These are phyloP conservation scores for Terrapene triunguis DNA, from an alignment of 2,113 vertebrate species.

Conservation along the genomic window DNA sequence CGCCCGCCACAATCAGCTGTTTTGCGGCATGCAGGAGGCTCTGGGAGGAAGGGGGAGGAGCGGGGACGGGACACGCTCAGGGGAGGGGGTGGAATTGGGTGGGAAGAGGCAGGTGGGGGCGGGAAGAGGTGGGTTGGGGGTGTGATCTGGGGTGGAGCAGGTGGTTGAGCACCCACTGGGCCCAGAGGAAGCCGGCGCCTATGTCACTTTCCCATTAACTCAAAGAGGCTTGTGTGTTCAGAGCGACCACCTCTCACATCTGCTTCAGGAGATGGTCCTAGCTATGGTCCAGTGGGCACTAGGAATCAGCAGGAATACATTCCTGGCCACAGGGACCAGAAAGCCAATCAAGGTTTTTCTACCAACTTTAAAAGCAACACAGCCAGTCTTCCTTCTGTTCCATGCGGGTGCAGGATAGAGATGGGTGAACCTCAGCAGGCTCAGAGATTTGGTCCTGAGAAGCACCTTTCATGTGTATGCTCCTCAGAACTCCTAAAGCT, in stretches of 20 bases:
- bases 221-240: background rate
- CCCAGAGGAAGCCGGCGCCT: no score
- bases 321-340: rapidly evolving
- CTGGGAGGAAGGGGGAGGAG: no score
- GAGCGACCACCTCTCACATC: background rate
- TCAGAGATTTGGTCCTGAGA: background rate
- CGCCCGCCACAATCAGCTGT: no score
- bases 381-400: rapidly evolving
- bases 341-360: rapidly evolving
- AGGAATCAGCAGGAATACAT: background rate
- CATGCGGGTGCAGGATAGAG: background rate
- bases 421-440: background rate
- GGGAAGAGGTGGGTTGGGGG: no score
- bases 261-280: rapidly evolving
- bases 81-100: no score
- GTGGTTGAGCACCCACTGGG: no score
- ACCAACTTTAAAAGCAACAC: background rate
- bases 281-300: rapidly evolving
- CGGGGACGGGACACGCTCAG: no score
- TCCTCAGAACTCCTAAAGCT: background rate
- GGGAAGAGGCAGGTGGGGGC: no score
- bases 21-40: no score
- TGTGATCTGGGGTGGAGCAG: no score
- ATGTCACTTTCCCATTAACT: background rate
- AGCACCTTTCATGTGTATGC: background rate